phyloP scores from a whole-genome alignment of 2,113 vertebrate genomes.

The Trochalopteron elliotii region DNA sequence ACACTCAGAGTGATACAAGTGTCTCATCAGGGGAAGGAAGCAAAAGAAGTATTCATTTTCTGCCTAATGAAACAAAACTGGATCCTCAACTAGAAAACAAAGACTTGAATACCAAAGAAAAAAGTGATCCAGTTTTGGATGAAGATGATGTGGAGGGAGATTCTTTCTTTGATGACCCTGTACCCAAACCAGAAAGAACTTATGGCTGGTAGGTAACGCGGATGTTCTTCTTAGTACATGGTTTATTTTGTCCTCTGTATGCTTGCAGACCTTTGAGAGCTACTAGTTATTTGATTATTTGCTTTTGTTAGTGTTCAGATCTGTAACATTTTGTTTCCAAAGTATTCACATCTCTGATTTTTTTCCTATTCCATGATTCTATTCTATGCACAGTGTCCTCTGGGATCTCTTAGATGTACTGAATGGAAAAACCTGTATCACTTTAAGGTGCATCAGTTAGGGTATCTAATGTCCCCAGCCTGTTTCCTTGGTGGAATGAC shows the following conservation, averaged over 20 bases:
- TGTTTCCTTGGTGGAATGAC: background rate
- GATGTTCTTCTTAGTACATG: background rate
- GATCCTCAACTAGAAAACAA: slow-evolving; percentile 45
- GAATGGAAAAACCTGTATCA: background rate
- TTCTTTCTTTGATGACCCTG: slow-evolving; percentile 94
- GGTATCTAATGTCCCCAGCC: background rate
- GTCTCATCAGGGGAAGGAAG: slow-evolving; percentile 64
- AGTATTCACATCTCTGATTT: background rate
- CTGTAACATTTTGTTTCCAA: background rate
- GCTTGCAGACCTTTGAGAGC: background rate
- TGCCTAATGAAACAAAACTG: slow-evolving; percentile 49
- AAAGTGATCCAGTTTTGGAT: slow-evolving; percentile 52
- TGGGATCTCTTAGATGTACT: background rate
- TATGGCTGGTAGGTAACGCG: slow-evolving; percentile 80
- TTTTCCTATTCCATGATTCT: background rate
- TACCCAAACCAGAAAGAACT: slow-evolving; percentile 86
- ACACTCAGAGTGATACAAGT: slow-evolving; percentile 63
- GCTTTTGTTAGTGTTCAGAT: background rate
- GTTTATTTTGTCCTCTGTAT: background rate
- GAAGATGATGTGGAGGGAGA: slow-evolving; percentile 83
- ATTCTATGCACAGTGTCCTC: background rate
- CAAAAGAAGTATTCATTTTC: slow-evolving; percentile 61
- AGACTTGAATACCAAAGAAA: slow-evolving; percentile 43
- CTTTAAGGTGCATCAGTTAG: background rate
- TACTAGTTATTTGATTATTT: background rate